Percentiles rank a stretch among this genome's conserved stretches.
Evolutionary conservation across 2,888 invertebrate genomes (phyloP).

Genomic region (Platerodrilus igneus): DNA sequence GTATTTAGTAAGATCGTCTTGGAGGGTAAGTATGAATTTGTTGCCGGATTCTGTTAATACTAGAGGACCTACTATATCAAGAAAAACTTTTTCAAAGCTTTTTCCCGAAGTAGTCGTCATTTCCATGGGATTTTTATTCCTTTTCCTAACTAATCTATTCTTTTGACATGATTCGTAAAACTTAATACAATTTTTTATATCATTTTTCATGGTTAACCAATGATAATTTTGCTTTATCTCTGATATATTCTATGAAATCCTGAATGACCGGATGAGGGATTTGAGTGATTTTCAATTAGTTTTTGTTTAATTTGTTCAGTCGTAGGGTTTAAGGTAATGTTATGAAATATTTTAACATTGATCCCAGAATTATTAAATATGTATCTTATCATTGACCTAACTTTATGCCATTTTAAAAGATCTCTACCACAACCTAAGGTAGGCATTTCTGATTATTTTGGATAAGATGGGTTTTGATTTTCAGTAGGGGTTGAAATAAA

Average conservation of each 20-base stretch:
- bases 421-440: neutral
- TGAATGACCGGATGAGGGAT: neutral
- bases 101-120: slow-evolving; percentile 27
- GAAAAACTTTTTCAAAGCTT: slow-evolving; percentile 29
- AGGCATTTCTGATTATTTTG: neutral
- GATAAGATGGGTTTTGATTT: slow-evolving; percentile 9
- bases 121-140: slow-evolving; percentile 28
- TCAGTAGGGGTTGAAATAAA: slow-evolving; percentile 22
- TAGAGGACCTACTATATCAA: slow-evolving; percentile 35
- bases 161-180: slow-evolving; percentile 30
- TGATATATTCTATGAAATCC: neutral
- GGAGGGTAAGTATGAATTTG: slow-evolving; percentile 32
- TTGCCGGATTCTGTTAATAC: slow-evolving; percentile 27
- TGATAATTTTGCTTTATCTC: slow-evolving; percentile 13
- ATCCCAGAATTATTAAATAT: neutral
- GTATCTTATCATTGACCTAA: neutral
- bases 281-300: slow-evolving; percentile 1
- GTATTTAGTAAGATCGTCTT: slow-evolving; percentile 29
- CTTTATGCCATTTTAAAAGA: neutral
- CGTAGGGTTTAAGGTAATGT: neutral
- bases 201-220: slow-evolving; percentile 27
- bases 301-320: neutral
- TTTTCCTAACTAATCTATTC: slow-evolving; percentile 24
- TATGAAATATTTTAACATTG: neutral
- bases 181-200: slow-evolving; percentile 28